Conservation (phyloP, 2,797 vertebrate genomes). For the Pampus argenteus region DNA sequence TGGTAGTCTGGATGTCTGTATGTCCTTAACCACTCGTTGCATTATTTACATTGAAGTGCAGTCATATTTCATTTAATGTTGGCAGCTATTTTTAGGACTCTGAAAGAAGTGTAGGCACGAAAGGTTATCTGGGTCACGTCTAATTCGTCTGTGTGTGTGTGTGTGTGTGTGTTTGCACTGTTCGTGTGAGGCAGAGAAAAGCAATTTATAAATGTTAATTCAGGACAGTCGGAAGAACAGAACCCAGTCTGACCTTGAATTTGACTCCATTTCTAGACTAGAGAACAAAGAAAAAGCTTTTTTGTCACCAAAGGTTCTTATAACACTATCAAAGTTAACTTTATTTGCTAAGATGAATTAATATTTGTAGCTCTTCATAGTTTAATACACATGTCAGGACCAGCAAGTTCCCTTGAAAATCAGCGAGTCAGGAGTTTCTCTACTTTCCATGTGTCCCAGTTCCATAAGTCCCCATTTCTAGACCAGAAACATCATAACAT, state of each 20-base stretch:
- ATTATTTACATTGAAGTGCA: constrained; percentile 74
- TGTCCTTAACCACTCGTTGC: constrained; percentile 57
- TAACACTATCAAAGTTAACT: background rate
- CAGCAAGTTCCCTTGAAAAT: constrained; percentile 8
- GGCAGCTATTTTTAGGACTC: constrained; percentile 67
- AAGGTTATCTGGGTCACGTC: constrained; percentile 64
- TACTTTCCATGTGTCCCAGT: constrained; percentile 18
- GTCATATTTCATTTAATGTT: constrained; percentile 76
- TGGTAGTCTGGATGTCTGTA: constrained; percentile 27
- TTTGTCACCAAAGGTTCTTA: background rate
- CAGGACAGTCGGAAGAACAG: background rate
- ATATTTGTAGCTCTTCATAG: background rate
- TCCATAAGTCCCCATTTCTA: constrained; percentile 11
- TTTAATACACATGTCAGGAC: background rate
- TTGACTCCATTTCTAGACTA: background rate
- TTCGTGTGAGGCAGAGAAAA: background rate
- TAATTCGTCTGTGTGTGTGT: constrained; percentile 21
- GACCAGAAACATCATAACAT: constrained; percentile 6
- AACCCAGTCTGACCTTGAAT: background rate
- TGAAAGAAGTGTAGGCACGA: constrained; percentile 50
- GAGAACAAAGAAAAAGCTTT: background rate
- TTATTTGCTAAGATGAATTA: constrained; percentile 3
- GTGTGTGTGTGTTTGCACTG: background rate
- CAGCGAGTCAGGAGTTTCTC: constrained; percentile 28
- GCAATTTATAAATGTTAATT: background rate